These are phyloP conservation scores for Saccostrea cuccullata DNA, from an alignment of 1,140 invertebrate species.

Conservation along the genomic window DNA sequence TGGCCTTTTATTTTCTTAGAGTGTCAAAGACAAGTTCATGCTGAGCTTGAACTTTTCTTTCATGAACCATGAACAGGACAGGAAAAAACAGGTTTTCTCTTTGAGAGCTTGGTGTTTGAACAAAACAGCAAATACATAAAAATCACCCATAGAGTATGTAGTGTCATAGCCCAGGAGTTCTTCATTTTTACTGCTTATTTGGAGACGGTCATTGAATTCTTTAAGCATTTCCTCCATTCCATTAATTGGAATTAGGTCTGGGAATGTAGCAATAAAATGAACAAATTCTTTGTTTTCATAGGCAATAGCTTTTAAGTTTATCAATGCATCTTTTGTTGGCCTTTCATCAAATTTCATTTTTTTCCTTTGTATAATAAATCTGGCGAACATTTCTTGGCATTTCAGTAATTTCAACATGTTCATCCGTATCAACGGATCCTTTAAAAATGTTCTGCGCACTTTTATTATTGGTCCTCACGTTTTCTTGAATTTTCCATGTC, in stretches of 20 bases:
- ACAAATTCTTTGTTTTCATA: not conserved
- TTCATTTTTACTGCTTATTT: not conserved
- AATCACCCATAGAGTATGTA: constrained; percentile 4
- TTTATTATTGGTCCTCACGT: too few species aligned
- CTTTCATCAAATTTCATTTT: not conserved
- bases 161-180: constrained; percentile 1
- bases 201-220: not conserved
- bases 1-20: not conserved
- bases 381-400: not conserved
- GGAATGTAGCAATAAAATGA: not conserved
- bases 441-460: too few species aligned
- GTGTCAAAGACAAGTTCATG: constrained; percentile 3
- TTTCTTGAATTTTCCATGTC: too few species aligned
- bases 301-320: constrained; percentile 6
- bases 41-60: not conserved
- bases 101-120: not conserved
- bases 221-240: not conserved
- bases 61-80: not conserved
- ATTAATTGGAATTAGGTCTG: not conserved
- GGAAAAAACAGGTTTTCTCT: not conserved
- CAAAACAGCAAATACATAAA: not conserved
- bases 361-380: not conserved
- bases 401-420: not conserved
- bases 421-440: too few species aligned
- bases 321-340: constrained; percentile 13